Evolutionary conservation across 2,113 vertebrate species (phyloP), one percentile per base, ranked within the genome.

Genomic region (Microcebus lehilahytsara): DNA sequence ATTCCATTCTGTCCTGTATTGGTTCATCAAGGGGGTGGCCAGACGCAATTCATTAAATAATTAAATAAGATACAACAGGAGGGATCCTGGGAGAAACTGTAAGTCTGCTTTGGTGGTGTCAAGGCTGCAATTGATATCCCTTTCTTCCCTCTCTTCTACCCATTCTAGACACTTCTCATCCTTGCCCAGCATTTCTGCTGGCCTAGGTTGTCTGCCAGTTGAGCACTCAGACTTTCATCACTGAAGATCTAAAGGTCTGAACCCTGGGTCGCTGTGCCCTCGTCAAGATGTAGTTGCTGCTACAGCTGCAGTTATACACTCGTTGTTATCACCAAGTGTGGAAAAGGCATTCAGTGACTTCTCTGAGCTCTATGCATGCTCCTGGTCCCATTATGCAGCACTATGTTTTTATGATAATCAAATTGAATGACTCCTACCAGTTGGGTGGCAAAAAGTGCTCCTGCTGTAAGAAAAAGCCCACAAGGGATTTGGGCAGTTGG

Each of bases 371-470:
- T 71, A 1, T 4, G 16, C 51, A 12, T 40, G 2, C 37, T 51
- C 79, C 46, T 51, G 46, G 66, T 30, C 27, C 49, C 14, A 46
- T 72, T 40, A 51, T 37, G 9, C 71, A 25, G 22, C 11, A 13
- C 42, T 62, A 79, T n/a, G 85, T 95, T 34, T 62, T 72, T 34
- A 20, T 78, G n/a, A 92, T 86, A 95, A 40, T 78, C 34, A 60
- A 67, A 23, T 51, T 30, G 72, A 85, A 22, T 81, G 42, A 40
- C 23, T 53, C 37, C 22, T 64, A 85, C 62, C 71, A 58, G 16
- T 67, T 81, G 72, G 27, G 66, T 37, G 30, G 58, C 66, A 60
- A 86, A 79, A n/a, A 11, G 32, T 37, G 34, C 16, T 42, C 69
- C 46, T n/a, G 60, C 22, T 87, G 9, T 58, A 40, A 78, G n/a